Evolutionary conservation across 2,888 invertebrate genomes (phyloP).

Genomic region (Dasypolia templi): DNA sequence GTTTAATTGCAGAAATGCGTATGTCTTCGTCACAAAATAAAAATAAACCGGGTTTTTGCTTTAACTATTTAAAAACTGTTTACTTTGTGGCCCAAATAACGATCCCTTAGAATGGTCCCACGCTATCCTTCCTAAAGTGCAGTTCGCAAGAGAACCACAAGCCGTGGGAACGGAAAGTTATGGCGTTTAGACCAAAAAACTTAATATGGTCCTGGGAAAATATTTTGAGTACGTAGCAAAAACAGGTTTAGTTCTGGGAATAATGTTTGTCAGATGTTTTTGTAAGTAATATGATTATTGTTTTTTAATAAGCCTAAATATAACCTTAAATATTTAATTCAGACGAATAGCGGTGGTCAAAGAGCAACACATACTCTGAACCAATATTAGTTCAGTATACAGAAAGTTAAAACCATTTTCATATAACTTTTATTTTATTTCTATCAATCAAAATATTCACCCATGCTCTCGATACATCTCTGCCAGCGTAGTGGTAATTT

Average conservation of each 20-base stretch:
- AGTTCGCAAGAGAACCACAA: constrained; percentile 67
- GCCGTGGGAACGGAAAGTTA: constrained; percentile 62
- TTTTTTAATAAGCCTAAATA: constrained; percentile 19
- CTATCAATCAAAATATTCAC: too few relatives aligned
- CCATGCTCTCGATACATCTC: too few relatives aligned
- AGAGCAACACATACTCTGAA: too few relatives aligned
- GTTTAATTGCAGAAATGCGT: not conserved
- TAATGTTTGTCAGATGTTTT: not conserved
- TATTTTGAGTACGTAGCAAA: constrained; percentile 35
- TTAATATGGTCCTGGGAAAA: constrained; percentile 43
- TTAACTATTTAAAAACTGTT: constrained; percentile 26
- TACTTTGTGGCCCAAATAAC: constrained; percentile 45
- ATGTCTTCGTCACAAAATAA: not conserved
- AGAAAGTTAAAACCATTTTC: too few relatives aligned
- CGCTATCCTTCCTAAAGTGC: constrained; percentile 55
- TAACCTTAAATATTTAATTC: not conserved
- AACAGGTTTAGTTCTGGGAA: constrained; percentile 26
- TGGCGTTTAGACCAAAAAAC: constrained; percentile 41
- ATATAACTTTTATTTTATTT: too few relatives aligned
- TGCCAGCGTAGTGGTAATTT: too few relatives aligned
- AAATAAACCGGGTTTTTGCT: not conserved
- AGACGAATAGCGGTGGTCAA: not conserved
- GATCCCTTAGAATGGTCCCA: constrained; percentile 61
- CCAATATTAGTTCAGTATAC: too few relatives aligned
- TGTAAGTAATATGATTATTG: constrained; percentile 2